These are phyloP conservation scores for Mallateleia sp. DNA, from an alignment of 2,888 invertebrate genomes.

Conservation along the genomic window DNA sequence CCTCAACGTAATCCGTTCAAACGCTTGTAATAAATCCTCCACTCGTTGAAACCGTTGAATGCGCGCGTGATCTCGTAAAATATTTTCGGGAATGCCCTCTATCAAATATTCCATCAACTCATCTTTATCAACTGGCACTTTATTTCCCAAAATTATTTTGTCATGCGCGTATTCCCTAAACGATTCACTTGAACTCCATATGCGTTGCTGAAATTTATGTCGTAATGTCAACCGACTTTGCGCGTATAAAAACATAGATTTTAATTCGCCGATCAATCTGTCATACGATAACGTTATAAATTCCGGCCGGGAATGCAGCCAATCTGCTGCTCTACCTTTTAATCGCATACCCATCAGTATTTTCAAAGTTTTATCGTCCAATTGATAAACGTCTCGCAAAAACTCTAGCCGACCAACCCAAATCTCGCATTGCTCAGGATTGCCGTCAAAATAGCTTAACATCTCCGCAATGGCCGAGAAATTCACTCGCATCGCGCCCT, in stretches of 20 bases:
- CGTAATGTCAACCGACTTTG: neutral
- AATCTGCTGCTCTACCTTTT: conserved; percentile 3
- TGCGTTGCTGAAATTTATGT: neutral
- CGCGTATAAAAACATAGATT: neutral
- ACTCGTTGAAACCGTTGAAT: conserved; percentile 7
- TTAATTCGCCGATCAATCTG: neutral
- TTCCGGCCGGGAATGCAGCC: conserved; percentile 11
- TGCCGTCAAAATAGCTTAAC: conserved; percentile 1
- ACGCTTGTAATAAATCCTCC: neutral
- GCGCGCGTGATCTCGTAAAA: conserved; percentile 13
- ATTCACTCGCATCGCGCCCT: neutral
- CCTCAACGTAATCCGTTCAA: neutral
- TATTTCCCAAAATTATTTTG: neutral
- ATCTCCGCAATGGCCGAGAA: neutral
- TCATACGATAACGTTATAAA: neutral
- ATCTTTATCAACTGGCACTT: neutral
- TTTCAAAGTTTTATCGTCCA: neutral
- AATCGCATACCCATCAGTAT: conserved; percentile 2
- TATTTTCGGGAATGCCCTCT: neutral
- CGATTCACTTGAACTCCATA: neutral
- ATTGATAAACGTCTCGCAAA: neutral
- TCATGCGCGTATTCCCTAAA: conserved; percentile 1
- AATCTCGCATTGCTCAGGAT: conserved; percentile 11
- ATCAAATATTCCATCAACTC: neutral
- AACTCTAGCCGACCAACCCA: conserved; percentile 1